A percentile compares a stretch with the other conserved stretches of the same genome.
These are phyloP conservation scores for Chrysolina haemoptera DNA, from an alignment of 2,888 invertebrate species.

Conservation along the genomic window DNA sequence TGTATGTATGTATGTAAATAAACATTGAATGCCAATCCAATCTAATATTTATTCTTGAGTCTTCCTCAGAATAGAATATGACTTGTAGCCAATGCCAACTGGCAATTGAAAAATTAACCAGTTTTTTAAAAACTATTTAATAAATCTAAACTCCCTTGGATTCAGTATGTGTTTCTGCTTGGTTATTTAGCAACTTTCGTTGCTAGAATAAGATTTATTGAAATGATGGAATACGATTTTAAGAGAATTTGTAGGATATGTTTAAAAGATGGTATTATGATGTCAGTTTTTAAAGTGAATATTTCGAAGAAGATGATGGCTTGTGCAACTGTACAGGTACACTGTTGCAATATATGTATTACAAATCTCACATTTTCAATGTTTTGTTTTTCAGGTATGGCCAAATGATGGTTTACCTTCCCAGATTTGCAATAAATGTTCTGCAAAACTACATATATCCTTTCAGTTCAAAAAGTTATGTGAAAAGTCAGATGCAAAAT, in stretches of 20 bases:
- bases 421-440: conserved; percentile 70
- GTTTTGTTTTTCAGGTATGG: conserved; percentile 65
- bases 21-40: no score
- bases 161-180: no score
- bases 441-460: conserved; percentile 69
- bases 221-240: conserved; percentile 58
- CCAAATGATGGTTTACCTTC: conserved; percentile 70
- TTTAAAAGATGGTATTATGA: conserved; percentile 67
- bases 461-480: conserved; percentile 71
- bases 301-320: conserved; percentile 70
- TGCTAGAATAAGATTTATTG: not conserved
- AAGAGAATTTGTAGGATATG: conserved; percentile 69
- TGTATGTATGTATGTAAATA: no score
- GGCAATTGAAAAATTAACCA: no score
- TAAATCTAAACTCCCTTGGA: no score
- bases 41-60: no score
- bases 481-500: conserved; percentile 69
- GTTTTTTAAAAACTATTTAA: no score
- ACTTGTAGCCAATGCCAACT: no score
- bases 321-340: conserved; percentile 69
- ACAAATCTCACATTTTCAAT: no score
- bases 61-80: no score
- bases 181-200: not conserved
- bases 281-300: conserved; percentile 70
- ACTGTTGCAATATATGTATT: not conserved